Evolutionary conservation across 2,113 vertebrate species (phyloP), one percentile per base, ranked within the genome.

Genomic region (Nesogale talazaci): DNA sequence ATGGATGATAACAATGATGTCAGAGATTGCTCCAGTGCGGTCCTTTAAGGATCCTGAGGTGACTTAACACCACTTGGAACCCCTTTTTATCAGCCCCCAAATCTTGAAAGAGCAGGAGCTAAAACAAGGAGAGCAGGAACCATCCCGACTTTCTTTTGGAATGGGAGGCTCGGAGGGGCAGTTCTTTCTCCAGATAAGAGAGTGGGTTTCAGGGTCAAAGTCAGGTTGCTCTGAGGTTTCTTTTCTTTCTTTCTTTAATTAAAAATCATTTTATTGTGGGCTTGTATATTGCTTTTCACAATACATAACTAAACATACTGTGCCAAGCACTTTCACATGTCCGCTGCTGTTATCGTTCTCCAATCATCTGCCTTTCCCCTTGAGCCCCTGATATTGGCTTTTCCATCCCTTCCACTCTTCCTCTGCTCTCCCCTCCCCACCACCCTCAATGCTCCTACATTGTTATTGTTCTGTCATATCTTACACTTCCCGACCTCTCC

Each of bases 1-100:
- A 84, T 81, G 74, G 89, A n/a, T 74, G 84, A 70, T 36, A n/a
- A 67, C 56, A 83, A 59, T 36, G 46, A 38, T 36, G 74, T 59
- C 34, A 23, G 40, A 5, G 65, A 75, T 61, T 61, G 38, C 38
- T 83, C 42, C n/a, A 17, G 16, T 61, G 89, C 56, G 72, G 80
- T 94, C 31, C 82, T 90, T 52, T n/a, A 61, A 90, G 75, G 23
- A 74, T 40, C 3, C 36, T 61, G 52, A 42, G 25, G 70, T 63
- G 63, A 75, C 70, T 92, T 90, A 34, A 34, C 20, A 40, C 34
- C 63, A 65, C 81, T 86, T 83, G 46, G 61, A 46, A 56, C 87
- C 36, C 56, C n/a, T 86, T 52, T 90, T 6, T 46, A 46, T 42
- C 27, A 82, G 79, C 36, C 42, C 70, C 36, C 4, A 25, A 25